Conservation (phyloP, 2,888 invertebrate genomes). For the Pardosa pseudoannulata region DNA sequence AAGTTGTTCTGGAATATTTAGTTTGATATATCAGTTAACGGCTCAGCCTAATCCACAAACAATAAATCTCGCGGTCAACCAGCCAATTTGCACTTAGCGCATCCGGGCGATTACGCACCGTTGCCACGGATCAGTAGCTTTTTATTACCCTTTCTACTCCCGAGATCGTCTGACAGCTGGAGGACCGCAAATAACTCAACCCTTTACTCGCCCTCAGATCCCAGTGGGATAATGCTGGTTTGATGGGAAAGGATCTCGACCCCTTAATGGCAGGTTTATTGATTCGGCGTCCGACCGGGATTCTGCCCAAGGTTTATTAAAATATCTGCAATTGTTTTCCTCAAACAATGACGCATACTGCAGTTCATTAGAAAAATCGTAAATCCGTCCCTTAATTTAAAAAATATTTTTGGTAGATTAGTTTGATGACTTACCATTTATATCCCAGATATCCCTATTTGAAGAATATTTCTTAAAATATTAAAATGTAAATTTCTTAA, state of each 20-base stretch:
- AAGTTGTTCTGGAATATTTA: not conserved
- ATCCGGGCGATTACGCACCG: slow-evolving; percentile 14
- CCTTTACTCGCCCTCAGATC: slow-evolving; percentile 19
- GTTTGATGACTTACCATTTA: too few species aligned
- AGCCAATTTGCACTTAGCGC: slow-evolving; percentile 18
- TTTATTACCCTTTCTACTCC: slow-evolving; percentile 31
- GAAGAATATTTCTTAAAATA: too few species aligned
- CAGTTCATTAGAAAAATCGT: too few species aligned
- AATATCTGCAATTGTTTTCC: not conserved
- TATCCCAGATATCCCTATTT: too few species aligned
- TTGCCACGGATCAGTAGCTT: slow-evolving; percentile 23
- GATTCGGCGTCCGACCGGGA: not conserved
- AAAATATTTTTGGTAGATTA: too few species aligned
- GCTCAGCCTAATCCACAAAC: slow-evolving; percentile 7
- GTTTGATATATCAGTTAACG: slow-evolving; percentile 6
- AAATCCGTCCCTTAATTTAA: too few species aligned
- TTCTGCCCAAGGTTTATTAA: not conserved
- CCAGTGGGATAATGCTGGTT: slow-evolving; percentile 19
- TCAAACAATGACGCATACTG: too few species aligned
- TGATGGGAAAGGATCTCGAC: not conserved
- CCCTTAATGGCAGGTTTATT: slow-evolving; percentile 27
- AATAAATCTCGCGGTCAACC: slow-evolving; percentile 15
- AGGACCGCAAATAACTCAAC: slow-evolving; percentile 8
- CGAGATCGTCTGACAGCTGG: slow-evolving; percentile 11
- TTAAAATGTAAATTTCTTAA: too few species aligned